These are phyloP conservation scores for Hydraecia micacea DNA, from an alignment of 2,888 invertebrate species.

Conservation along the genomic window DNA sequence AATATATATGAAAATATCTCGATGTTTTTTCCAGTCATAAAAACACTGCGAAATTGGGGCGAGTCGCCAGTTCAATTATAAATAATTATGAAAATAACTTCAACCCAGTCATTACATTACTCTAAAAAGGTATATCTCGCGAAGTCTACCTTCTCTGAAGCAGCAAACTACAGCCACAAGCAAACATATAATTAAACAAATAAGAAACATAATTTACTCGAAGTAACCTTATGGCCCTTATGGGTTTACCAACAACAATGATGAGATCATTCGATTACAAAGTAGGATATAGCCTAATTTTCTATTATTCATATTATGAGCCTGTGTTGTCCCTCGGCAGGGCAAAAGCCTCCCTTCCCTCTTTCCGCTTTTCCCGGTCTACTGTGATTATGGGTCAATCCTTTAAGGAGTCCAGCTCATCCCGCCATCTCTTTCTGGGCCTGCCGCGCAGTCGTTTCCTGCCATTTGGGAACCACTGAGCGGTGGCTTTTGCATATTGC, in stretches of 20 bases:
- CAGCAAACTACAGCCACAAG: constrained; percentile 14
- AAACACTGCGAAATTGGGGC: not conserved
- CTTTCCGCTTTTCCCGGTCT: too few relatives aligned
- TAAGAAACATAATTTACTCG: constrained; percentile 12
- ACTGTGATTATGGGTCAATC: too few relatives aligned
- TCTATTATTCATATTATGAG: too few relatives aligned
- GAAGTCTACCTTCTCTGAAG: constrained; percentile 15
- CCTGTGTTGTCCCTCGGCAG: too few relatives aligned
- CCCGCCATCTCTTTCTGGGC: too few relatives aligned
- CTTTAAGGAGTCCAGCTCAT: too few relatives aligned
- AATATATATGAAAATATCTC: not conserved
- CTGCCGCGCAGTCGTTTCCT: too few relatives aligned
- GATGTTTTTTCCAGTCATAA: not conserved
- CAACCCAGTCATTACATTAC: constrained; percentile 3
- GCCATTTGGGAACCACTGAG: too few relatives aligned
- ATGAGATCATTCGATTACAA: constrained; percentile 10
- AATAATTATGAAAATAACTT: not conserved
- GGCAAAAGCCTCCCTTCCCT: too few relatives aligned
- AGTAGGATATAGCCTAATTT: not conserved
- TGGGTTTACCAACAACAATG: constrained; percentile 2
- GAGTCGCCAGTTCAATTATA: not conserved
- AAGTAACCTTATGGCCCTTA: constrained; percentile 7
- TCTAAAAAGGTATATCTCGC: not conserved
- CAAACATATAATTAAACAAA: constrained; percentile 23
- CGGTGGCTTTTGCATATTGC: too few relatives aligned